These are phyloP conservation scores for Garrulus glandarius DNA, from an alignment of 2,797 vertebrate species.

Conservation along the genomic window DNA sequence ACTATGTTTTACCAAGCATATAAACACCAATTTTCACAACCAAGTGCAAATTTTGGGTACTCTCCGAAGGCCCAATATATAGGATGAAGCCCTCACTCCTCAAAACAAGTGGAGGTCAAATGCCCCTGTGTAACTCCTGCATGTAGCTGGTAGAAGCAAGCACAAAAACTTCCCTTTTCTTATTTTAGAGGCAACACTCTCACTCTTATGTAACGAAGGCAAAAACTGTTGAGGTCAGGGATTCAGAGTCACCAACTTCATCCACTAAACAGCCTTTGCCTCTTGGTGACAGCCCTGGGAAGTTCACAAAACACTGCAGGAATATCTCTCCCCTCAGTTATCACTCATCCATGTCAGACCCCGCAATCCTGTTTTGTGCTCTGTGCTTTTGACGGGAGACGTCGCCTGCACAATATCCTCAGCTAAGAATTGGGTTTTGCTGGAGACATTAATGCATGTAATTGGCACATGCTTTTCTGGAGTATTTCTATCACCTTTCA, in stretches of 20 bases:
- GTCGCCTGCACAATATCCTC: not conserved
- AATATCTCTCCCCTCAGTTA: not conserved
- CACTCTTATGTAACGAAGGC: constrained; percentile 40
- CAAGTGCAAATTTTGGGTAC: not conserved
- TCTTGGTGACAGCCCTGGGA: not conserved
- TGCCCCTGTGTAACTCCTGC: constrained; percentile 1
- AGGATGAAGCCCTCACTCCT: not conserved
- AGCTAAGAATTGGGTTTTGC: not conserved
- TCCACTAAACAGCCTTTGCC: not conserved
- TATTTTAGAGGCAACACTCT: constrained; percentile 62
- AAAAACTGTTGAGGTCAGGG: constrained; percentile 56
- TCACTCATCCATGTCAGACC: not conserved
- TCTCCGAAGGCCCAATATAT: not conserved
- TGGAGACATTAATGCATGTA: not conserved
- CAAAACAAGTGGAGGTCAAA: constrained; percentile 7
- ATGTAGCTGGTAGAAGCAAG: constrained; percentile 24
- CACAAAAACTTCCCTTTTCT: constrained; percentile 56
- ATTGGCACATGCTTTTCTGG: constrained; percentile 41
- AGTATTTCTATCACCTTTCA: constrained; percentile 46
- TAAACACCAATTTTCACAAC: not conserved
- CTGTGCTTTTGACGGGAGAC: not conserved
- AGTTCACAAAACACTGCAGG: not conserved
- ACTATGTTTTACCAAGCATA: not conserved
- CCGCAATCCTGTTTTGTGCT: not conserved
- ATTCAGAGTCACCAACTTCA: constrained; percentile 5